A percentile compares a stretch with the other conserved stretches of the same genome.
These are phyloP conservation scores for Punctoribates punctum DNA, from an alignment of 2,888 invertebrate species.

Conservation along the genomic window DNA sequence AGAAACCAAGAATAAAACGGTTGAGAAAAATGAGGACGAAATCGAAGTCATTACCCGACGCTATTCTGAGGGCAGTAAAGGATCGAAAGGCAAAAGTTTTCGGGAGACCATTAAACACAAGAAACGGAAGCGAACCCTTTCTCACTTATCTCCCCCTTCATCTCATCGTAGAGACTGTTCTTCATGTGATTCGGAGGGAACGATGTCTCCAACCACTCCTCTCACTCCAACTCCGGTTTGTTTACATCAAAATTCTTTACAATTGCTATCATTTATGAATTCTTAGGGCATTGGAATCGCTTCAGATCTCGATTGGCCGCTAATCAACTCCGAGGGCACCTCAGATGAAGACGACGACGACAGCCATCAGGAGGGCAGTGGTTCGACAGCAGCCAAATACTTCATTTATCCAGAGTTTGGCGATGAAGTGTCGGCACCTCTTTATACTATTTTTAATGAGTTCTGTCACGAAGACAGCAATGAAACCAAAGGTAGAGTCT, in stretches of 20 bases:
- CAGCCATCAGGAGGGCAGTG: neutral
- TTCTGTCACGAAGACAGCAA: slow-evolving; percentile 23
- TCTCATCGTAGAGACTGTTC: neutral
- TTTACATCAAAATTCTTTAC: neutral
- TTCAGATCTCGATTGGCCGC: slow-evolving; percentile 42
- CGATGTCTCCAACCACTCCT: slow-evolving; percentile 38
- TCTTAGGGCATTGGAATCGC: slow-evolving; percentile 21
- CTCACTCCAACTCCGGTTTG: slow-evolving; percentile 34
- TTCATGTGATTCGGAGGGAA: slow-evolving; percentile 41
- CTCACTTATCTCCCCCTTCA: slow-evolving; percentile 5
- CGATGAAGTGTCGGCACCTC: neutral
- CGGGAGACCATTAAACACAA: neutral
- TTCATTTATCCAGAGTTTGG: slow-evolving; percentile 32
- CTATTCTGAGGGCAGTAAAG: slow-evolving; percentile 25
- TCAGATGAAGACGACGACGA: slow-evolving; percentile 51
- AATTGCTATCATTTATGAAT: neutral
- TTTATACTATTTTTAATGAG: slow-evolving; percentile 14
- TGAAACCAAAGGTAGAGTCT: slow-evolving; percentile 31
- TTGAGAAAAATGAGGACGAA: neutral
- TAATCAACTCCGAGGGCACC: slow-evolving; percentile 48
- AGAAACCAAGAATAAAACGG: neutral
- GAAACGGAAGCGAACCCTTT: neutral
- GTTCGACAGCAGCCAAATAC: slow-evolving; percentile 21
- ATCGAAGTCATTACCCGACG: neutral
- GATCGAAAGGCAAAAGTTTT: neutral